Evolutionary conservation across 2,888 invertebrate genomes (phyloP), one percentile per base, ranked within the genome.

Genomic region (Andrena marginata): DNA sequence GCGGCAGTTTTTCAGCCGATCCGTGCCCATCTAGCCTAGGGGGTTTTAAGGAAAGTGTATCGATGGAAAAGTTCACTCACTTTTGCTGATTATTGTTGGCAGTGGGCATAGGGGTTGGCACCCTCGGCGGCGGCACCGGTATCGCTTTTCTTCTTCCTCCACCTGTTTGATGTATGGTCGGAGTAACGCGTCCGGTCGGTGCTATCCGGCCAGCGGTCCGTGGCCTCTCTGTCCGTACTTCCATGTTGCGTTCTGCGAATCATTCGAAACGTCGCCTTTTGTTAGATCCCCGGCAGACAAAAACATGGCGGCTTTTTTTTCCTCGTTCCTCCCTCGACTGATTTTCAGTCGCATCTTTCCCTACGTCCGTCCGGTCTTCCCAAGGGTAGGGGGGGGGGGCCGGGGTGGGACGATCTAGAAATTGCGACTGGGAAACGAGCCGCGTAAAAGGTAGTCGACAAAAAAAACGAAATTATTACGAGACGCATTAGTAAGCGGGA

Each of bases 81-180:
- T 94, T 94, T 90, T 94, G 92, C 86, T 94, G 93, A 90, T 94
- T 95, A 90, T 95, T 95, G 89, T 95, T 95, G 59, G 93, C 92
- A 35, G 93, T 91, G 13, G 95, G 95, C 95, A 95, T 95, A 2
- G 95, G 95, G 62, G 95, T 95, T 49, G 95, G 95, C 59, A 95
- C 95, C 79, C 95, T 93, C 49, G 95, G 95, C 49, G 95, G 95
- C 77, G 95, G 94, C 35, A 95, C 95, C 1, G 95, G 95, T 89
- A 95, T 95, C 20, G 95, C 93, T 90, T 93, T 93, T 73, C 94
- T 91, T 81, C 93, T 90, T 80, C 90, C 92, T 79, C 90, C 90
- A 81, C 87, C 88, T 51, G 91, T 90, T 85, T 93, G 92, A 87
- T 93, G 92, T 71, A 92, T 90, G 68, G 91, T 92, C 73, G 94